phyloP scores from a whole-genome alignment of 2,888 invertebrate genomes.

The Hedychridium roseum region DNA sequence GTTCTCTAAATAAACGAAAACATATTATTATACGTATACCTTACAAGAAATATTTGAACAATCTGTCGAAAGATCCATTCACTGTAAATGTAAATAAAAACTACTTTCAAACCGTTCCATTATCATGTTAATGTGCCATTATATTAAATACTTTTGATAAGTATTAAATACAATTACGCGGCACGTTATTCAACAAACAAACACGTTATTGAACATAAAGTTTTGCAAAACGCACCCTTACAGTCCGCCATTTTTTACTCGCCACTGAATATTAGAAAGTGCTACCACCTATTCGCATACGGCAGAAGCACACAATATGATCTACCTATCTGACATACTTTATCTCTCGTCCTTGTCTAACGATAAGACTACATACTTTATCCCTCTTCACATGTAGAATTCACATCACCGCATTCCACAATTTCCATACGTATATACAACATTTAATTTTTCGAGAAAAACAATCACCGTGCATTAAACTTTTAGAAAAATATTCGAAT shows the following conservation, averaged over 20 bases:
- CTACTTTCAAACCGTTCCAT: neutral
- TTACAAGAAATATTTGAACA: conserved; percentile 13
- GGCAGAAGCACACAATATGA: neutral
- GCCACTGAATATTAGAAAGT: conserved; percentile 18
- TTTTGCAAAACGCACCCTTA: conserved; percentile 56
- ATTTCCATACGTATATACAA: neutral
- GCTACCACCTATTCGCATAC: conserved; percentile 7
- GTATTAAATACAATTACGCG: conserved; percentile 12
- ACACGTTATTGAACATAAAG: conserved; percentile 32
- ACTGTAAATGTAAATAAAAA: conserved; percentile 3
- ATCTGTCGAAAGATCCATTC: conserved; percentile 7
- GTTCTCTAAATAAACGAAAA: conserved; percentile 42
- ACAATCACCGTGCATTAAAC: neutral
- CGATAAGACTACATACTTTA: neutral
- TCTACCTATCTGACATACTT: neutral
- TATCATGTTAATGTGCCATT: neutral
- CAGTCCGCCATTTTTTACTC: conserved; percentile 56
- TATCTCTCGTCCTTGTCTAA: neutral
- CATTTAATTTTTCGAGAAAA: neutral
- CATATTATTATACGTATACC: conserved; percentile 24
- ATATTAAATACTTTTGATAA: conserved; percentile 4
- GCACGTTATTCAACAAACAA: conserved; percentile 18
- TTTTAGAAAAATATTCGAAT: neutral
- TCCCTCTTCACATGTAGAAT: neutral
- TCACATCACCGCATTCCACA: neutral